Evolutionary conservation across 1,140 invertebrate genomes (phyloP).

Genomic region (Drosophila ironensis): DNA sequence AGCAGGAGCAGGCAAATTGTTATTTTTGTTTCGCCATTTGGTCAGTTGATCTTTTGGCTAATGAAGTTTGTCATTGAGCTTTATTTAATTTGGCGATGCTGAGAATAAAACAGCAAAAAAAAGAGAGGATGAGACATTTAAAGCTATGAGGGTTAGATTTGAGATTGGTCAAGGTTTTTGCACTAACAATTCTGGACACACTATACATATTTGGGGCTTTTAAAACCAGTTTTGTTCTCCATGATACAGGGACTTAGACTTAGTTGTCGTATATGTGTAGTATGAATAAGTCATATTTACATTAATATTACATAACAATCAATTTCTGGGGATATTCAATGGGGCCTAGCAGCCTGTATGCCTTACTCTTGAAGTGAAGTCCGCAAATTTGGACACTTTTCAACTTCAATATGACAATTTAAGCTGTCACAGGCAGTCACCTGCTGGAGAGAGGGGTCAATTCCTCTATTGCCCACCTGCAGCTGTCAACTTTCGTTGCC

Average conservation of each 20-base stretch:
- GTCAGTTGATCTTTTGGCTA: constrained; percentile 76
- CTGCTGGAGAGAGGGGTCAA: not conserved
- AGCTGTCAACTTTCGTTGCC: constrained; percentile 7
- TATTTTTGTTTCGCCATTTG: constrained; percentile 75
- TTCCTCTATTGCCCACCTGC: constrained; percentile 29
- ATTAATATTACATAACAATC: too few species aligned
- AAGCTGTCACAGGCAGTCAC: constrained; percentile 66
- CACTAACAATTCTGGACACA: too few species aligned
- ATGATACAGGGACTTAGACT: too few species aligned
- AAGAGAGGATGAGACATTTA: not conserved
- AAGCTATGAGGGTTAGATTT: constrained; percentile 22
- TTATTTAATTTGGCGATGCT: constrained; percentile 75
- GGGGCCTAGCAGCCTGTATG: too few species aligned
- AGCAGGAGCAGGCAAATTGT: constrained; percentile 50
- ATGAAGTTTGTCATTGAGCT: constrained; percentile 81
- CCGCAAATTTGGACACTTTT: constrained; percentile 52
- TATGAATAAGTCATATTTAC: too few species aligned
- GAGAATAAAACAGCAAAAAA: constrained; percentile 17
- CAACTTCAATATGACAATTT: constrained; percentile 74
- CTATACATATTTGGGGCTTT: too few species aligned
- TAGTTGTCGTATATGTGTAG: too few species aligned
- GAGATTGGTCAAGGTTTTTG: not conserved
- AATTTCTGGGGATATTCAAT: too few species aligned
- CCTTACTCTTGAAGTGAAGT: constrained; percentile 25
- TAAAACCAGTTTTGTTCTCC: too few species aligned